Conservation (phyloP, 2,113 vertebrate genomes). For the Engraulis encrasicolus region DNA sequence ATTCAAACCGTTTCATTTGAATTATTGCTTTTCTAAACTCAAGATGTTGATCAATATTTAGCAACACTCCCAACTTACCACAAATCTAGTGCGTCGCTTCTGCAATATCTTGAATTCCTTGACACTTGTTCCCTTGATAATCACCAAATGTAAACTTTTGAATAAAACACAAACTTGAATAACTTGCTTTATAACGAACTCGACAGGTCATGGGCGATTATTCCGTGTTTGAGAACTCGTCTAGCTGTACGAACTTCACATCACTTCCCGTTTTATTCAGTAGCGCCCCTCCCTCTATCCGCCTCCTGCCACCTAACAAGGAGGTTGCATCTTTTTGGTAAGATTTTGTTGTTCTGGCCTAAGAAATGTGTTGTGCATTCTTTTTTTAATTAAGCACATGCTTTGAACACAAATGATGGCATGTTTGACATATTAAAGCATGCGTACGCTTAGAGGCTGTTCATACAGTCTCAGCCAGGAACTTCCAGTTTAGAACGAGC, state of each 20-base stretch:
- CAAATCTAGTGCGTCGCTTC: neutral
- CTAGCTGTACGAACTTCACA: constrained; percentile 36
- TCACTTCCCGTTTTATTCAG: constrained; percentile 58
- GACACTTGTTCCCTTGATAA: neutral
- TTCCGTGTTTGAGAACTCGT: constrained; percentile 1
- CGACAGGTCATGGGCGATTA: neutral
- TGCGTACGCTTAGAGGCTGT: neutral
- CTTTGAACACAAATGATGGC: neutral
- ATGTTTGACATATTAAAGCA: neutral
- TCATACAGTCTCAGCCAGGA: neutral
- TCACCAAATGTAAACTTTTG: neutral
- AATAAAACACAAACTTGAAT: neutral
- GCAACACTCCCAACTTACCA: neutral
- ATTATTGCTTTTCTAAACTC: neutral
- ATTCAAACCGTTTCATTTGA: neutral
- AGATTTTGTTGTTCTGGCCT: neutral
- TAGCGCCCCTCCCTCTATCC: constrained; percentile 59
- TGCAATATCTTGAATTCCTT: neutral
- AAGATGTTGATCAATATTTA: neutral
- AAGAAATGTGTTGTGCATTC: neutral
- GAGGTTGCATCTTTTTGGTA: neutral
- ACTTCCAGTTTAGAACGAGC: neutral
- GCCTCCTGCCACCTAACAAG: constrained; percentile 7
- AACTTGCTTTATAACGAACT: neutral
- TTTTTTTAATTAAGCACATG: neutral